These are phyloP conservation scores for Aleadryas rufinucha DNA, from an alignment of 2,113 vertebrate species.

Conservation along the genomic window DNA sequence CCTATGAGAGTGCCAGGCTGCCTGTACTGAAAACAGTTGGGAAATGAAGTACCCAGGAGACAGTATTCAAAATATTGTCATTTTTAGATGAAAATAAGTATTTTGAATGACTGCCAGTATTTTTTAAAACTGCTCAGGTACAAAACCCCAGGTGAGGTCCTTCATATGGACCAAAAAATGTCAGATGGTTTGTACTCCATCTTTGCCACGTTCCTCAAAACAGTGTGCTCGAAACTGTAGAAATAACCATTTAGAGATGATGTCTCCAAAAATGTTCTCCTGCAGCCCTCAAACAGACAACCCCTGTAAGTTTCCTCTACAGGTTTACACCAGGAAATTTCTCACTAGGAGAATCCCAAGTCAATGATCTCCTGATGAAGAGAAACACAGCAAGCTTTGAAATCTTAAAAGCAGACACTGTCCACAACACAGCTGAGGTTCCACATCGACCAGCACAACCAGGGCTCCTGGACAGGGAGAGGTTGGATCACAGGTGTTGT, in stretches of 20 bases:
- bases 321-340: background rate
- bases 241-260: background rate
- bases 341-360: background rate
- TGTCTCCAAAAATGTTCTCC: background rate
- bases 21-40: background rate
- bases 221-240: background rate
- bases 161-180: background rate
- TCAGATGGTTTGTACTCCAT: background rate
- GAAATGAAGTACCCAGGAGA: background rate
- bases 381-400: background rate
- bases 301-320: background rate
- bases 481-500: rapidly evolving
- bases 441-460: background rate
- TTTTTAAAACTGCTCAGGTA: background rate
- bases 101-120: background rate
- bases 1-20: background rate
- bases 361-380: background rate
- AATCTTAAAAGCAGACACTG: background rate
- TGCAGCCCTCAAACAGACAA: background rate
- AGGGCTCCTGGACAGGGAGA: too few relatives aligned
- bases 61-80: background rate
- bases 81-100: background rate
- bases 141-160: background rate
- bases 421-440: background rate
- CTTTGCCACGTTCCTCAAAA: background rate